Evolutionary conservation across 1,140 invertebrate genomes (phyloP).

Genomic region (Drosophila punjabiensis): DNA sequence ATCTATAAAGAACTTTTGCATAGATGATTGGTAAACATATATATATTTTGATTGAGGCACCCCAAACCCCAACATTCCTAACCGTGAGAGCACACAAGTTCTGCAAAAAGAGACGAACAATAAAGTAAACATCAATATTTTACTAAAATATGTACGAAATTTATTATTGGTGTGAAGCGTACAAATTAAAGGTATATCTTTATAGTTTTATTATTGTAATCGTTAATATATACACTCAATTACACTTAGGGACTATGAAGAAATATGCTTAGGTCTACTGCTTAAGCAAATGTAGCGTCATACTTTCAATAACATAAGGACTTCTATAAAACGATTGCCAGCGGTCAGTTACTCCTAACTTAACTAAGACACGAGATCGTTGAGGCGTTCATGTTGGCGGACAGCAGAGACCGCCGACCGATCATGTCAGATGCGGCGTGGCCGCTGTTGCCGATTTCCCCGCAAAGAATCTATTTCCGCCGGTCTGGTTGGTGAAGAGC

Average conservation of each 20-base stretch:
- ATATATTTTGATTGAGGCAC: too few relatives aligned
- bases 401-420: slow-evolving; percentile 42
- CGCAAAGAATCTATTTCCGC: slow-evolving; percentile 71
- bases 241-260: slow-evolving; percentile 61
- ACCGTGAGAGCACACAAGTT: too few relatives aligned
- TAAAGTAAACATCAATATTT: neutral
- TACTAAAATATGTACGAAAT: slow-evolving; percentile 72
- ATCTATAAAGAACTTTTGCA: too few relatives aligned
- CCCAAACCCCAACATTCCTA: too few relatives aligned
- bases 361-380: slow-evolving; percentile 83
- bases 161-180: slow-evolving; percentile 76
- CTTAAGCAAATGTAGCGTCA: slow-evolving; percentile 77
- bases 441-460: slow-evolving; percentile 54
- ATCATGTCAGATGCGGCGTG: slow-evolving; percentile 74
- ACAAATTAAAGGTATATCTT: slow-evolving; percentile 61
- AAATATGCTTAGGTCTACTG: slow-evolving; percentile 65
- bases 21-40: too few relatives aligned
- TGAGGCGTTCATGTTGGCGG: slow-evolving; percentile 65
- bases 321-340: slow-evolving; percentile 62
- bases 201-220: slow-evolving; percentile 36
- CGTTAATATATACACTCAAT: slow-evolving; percentile 54
- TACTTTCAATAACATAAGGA: slow-evolving; percentile 64
- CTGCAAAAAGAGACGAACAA: neutral
- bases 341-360: slow-evolving; percentile 67
- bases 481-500: slow-evolving; percentile 72